phyloP scores from a whole-genome alignment of 2,888 invertebrate genomes.

The Zaprionus bogoriensis region DNA sequence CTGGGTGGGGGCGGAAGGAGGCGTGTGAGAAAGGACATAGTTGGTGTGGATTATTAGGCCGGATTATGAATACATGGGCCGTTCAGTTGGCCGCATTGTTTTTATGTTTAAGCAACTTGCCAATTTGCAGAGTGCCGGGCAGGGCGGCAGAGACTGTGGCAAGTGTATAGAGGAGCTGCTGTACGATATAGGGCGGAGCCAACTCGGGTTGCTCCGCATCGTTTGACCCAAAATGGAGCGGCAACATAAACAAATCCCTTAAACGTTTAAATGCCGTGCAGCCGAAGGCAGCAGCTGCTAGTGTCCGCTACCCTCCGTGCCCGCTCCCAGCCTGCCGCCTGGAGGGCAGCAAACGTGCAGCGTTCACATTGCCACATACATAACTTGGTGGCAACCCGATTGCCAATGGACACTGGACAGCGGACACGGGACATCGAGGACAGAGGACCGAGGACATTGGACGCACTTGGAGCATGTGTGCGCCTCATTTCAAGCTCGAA shows the following conservation, averaged over 20 bases:
- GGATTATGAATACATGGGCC: conserved; percentile 73
- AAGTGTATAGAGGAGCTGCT: no score
- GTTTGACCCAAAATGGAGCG: conserved; percentile 55
- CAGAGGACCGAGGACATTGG: conserved; percentile 49
- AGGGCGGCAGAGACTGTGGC: conserved; percentile 3
- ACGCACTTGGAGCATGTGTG: conserved; percentile 76
- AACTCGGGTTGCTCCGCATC: conserved; percentile 1
- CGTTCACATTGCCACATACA: conserved; percentile 39
- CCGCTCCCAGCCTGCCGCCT: not conserved
- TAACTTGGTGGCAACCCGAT: conserved; percentile 66
- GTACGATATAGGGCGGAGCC: not conserved
- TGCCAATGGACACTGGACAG: conserved; percentile 53
- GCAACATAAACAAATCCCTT: conserved; percentile 73
- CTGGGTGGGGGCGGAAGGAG: no score
- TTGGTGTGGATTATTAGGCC: conserved; percentile 68
- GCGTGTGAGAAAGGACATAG: conserved; percentile 15
- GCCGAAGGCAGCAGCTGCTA: conserved; percentile 63
- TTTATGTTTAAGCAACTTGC: conserved; percentile 69
- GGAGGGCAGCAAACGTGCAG: conserved; percentile 27
- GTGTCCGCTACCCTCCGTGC: conserved; percentile 29
- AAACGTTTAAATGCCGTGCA: conserved; percentile 70
- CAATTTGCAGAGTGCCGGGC: conserved; percentile 50
- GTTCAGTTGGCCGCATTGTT: conserved; percentile 71
- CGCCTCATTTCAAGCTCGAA: conserved; percentile 70
- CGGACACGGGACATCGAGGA: conserved; percentile 39